Percentiles rank a stretch among this genome's conserved stretches.
Conservation (phyloP, 2,888 invertebrate species). For the Slavum lentiscoides region DNA sequence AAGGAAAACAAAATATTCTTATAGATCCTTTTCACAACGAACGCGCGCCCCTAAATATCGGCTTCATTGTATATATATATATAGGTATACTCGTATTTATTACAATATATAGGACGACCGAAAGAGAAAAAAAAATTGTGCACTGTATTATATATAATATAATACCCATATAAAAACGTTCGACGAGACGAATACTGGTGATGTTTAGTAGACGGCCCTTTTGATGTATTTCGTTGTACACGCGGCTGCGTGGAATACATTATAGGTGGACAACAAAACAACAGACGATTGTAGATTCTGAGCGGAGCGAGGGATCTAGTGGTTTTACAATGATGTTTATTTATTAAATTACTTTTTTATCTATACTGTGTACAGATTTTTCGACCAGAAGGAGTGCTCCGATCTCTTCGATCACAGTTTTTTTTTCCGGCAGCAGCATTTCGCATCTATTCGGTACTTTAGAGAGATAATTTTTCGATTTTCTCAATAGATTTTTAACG, state of each 20-base stretch:
- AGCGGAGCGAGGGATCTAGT: too few species aligned
- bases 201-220: conserved; percentile 11
- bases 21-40: conserved; percentile 24
- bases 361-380: too few species aligned
- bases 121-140: not conserved
- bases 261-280: conserved; percentile 4
- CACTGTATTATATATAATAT: not conserved
- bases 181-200: conserved; percentile 1
- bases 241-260: not conserved
- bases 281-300: not conserved
- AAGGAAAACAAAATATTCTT: conserved; percentile 17
- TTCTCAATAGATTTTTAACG: too few species aligned
- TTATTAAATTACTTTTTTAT: too few species aligned
- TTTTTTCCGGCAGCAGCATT: too few species aligned
- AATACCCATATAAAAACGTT: too few species aligned
- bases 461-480: too few species aligned
- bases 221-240: conserved; percentile 8
- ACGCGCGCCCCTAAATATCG: not conserved
- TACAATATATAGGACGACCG: too few species aligned
- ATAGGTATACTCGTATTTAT: not conserved
- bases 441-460: too few species aligned
- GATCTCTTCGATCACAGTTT: too few species aligned
- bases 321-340: too few species aligned
- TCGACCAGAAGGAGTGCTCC: too few species aligned
- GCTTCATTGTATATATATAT: not conserved